Percentiles rank a stretch among this genome's conserved stretches.
Evolutionary conservation across 2,888 invertebrate species (phyloP).

Genomic region (Drosophila macrospina): DNA sequence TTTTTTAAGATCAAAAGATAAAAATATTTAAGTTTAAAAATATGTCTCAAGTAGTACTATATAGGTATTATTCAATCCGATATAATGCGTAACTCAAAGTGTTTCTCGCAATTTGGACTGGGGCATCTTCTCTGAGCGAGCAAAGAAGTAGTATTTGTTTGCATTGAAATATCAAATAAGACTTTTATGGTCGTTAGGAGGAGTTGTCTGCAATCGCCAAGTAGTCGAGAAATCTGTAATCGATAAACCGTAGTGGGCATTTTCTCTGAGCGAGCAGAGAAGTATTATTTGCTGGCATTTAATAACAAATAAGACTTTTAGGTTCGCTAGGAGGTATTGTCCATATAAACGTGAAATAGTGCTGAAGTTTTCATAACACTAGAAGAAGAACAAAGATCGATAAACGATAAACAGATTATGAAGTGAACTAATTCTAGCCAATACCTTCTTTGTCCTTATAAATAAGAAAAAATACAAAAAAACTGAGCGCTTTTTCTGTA

Average conservation of each 20-base stretch:
- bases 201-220: conserved; percentile 8
- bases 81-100: not conserved
- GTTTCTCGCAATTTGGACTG: not conserved
- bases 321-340: conserved; percentile 40
- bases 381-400: no score
- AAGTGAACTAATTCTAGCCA: no score
- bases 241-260: conserved; percentile 9
- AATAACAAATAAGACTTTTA: conserved; percentile 42
- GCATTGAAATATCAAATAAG: conserved; percentile 37
- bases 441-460: no score
- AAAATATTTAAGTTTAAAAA: no score
- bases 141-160: conserved; percentile 54
- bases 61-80: not conserved
- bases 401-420: no score
- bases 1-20: no score
- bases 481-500: no score
- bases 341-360: not conserved
- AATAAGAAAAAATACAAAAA: no score
- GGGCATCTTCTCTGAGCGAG: conserved; percentile 44
- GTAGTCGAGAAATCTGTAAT: not conserved
- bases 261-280: conserved; percentile 43
- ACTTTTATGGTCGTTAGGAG: conserved; percentile 49
- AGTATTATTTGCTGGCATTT: conserved; percentile 41
- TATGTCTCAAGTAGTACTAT: no score
- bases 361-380: not conserved